These are phyloP conservation scores for Mustelus asterias DNA, from an alignment of 2,113 vertebrate species.

Conservation along the genomic window DNA sequence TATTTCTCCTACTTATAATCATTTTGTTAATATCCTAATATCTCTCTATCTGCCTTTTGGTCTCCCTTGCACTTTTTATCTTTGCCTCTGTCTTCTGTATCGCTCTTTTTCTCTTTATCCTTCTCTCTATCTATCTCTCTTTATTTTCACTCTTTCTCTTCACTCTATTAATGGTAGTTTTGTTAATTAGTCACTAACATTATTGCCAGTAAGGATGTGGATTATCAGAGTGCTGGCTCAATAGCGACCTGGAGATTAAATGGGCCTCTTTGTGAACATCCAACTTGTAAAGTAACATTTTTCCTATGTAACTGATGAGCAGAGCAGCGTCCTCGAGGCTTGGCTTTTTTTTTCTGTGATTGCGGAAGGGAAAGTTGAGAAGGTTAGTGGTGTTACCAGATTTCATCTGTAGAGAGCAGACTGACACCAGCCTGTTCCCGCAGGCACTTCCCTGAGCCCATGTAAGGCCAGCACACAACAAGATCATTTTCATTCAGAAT, in stretches of 20 bases:
- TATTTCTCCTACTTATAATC: not conserved
- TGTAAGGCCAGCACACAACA: not conserved
- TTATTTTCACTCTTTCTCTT: not conserved
- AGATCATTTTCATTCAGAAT: not conserved
- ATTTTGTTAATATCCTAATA: not conserved
- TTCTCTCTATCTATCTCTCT: not conserved
- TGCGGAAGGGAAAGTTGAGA: not conserved
- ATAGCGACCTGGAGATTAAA: not conserved
- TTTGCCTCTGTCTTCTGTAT: not conserved
- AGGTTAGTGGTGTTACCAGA: not conserved
- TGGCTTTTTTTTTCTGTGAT: not conserved
- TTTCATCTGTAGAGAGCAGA: slow-evolving; percentile 35
- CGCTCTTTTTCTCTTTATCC: not conserved
- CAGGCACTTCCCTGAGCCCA: not conserved
- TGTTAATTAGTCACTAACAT: not conserved
- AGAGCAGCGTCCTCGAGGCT: not conserved
- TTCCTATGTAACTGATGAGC: not conserved
- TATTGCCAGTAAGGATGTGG: not conserved
- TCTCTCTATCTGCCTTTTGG: not conserved
- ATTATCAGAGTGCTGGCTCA: not conserved
- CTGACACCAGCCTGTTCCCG: slow-evolving; percentile 21
- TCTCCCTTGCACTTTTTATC: not conserved
- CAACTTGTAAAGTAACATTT: not conserved
- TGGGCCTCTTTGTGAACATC: not conserved
- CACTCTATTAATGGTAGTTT: not conserved